Percentiles rank a stretch among this genome's conserved stretches.
Conservation (phyloP, 2,888 invertebrate genomes). For the Lutraria lutraria region DNA sequence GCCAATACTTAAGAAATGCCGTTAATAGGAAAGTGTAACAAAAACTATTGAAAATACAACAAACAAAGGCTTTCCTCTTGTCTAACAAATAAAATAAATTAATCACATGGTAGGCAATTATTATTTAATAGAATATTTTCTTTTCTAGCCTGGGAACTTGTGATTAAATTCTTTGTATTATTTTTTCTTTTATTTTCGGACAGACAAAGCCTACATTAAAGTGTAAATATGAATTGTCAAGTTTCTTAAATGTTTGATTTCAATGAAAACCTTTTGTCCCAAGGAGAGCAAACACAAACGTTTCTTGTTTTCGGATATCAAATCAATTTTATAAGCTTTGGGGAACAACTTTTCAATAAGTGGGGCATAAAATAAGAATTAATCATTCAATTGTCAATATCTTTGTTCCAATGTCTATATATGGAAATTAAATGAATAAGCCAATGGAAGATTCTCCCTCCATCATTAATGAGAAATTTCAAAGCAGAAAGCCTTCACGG, state of each 20-base stretch:
- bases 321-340: conserved; percentile 55
- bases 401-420: conserved; percentile 47
- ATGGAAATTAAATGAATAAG: conserved; percentile 36
- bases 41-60: conserved; percentile 69
- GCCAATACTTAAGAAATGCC: conserved; percentile 50
- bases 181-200: conserved; percentile 60
- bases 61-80: conserved; percentile 66
- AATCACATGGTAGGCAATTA: conserved; percentile 67
- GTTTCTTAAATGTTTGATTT: conserved; percentile 58
- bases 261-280: conserved; percentile 45
- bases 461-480: conserved; percentile 42
- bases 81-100: conserved; percentile 70
- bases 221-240: conserved; percentile 59
- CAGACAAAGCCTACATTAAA: conserved; percentile 65
- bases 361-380: conserved; percentile 39
- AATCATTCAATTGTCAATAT: conserved; percentile 44
- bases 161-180: conserved; percentile 65
- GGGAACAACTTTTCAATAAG: conserved; percentile 39
- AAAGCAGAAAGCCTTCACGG: neutral
- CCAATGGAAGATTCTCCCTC: neutral
- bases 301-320: conserved; percentile 64
- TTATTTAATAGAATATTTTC: conserved; percentile 72
- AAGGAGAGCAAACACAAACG: conserved; percentile 49
- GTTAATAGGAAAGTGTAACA: conserved; percentile 65
- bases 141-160: conserved; percentile 66